Conservation (phyloP, 2,797 vertebrate species). For the Echiichthys vipera region DNA sequence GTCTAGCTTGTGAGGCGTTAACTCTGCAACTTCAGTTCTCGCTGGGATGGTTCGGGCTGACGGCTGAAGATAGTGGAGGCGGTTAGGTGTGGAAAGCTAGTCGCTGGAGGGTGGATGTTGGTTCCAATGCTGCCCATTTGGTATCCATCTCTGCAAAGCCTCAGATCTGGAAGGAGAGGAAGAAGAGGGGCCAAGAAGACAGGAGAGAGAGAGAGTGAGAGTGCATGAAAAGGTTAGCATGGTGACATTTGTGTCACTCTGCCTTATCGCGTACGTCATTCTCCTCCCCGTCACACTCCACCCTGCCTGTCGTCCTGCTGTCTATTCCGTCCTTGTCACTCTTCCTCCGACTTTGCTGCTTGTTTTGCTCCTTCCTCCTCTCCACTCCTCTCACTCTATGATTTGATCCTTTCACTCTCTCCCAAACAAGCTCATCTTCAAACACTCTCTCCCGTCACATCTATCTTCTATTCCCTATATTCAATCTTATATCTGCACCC, state of each 20-base stretch:
- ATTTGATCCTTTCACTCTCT: conserved; percentile 63
- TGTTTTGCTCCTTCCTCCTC: conserved; percentile 62
- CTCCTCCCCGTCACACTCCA: conserved; percentile 71
- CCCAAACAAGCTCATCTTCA: conserved; percentile 64
- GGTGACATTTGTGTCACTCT: conserved; percentile 83
- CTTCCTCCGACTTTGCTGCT: conserved; percentile 65
- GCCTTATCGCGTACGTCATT: conserved; percentile 79
- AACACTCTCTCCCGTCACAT: conserved; percentile 48
- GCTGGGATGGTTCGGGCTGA: conserved; percentile 37
- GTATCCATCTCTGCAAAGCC: conserved; percentile 54
- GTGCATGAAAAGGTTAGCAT: conserved; percentile 76
- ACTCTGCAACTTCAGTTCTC: conserved; percentile 30
- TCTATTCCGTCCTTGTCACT: conserved; percentile 80
- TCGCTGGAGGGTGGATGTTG: conserved; percentile 42
- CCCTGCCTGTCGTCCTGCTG: conserved; percentile 74
- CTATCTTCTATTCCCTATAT: conserved; percentile 41
- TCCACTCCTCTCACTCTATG: conserved; percentile 50
- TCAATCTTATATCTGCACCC: conserved; percentile 57
- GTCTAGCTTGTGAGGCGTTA: conserved; percentile 40
- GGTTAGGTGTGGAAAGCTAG: conserved; percentile 53
- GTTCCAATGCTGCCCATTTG: conserved; percentile 64
- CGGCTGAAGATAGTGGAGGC: conserved; percentile 50
- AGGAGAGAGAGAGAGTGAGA: conserved; percentile 52
- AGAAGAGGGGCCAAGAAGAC: conserved; percentile 52
- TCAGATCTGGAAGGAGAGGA: conserved; percentile 57